A percentile compares a stretch with the other conserved stretches of the same genome.
These are phyloP conservation scores for Battus philenor DNA, from an alignment of 1,140 invertebrate species.

Conservation along the genomic window DNA sequence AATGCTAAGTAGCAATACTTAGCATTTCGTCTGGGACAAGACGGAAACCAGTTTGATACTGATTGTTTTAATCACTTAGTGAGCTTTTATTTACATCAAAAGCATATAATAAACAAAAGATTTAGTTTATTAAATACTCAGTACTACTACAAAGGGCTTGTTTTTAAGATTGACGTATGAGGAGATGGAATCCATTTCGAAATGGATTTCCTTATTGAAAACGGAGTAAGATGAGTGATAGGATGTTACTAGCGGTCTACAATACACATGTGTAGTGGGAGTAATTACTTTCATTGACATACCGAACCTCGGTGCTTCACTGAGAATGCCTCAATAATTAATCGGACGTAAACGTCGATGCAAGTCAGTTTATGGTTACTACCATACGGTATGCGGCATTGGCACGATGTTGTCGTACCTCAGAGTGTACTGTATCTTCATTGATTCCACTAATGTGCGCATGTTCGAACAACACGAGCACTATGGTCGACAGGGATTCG, in stretches of 20 bases:
- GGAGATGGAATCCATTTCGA: constrained; percentile 12
- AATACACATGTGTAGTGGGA: constrained; percentile 39
- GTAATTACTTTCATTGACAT: constrained; percentile 71
- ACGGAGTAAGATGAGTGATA: constrained; percentile 28
- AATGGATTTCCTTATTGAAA: constrained; percentile 45
- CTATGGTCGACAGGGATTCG: no score
- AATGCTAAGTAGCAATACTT: no score
- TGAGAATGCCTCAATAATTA: constrained; percentile 63
- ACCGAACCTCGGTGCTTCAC: constrained; percentile 40
- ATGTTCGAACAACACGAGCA: no score
- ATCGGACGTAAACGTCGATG: constrained; percentile 53
- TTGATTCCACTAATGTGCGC: constrained; percentile 4
- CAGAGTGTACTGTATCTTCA: constrained; percentile 9
- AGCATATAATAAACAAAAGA: neutral
- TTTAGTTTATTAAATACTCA: no score
- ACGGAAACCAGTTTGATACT: neutral
- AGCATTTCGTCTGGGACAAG: neutral
- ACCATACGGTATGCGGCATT: constrained; percentile 15
- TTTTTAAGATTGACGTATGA: constrained; percentile 8
- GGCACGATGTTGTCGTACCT: constrained; percentile 12
- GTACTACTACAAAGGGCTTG: no score
- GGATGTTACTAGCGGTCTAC: constrained; percentile 26
- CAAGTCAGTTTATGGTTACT: constrained; percentile 42
- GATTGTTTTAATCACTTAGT: neutral
- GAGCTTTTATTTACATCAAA: neutral